phyloP scores from a whole-genome alignment of 64 coral and sea anemone genomes.

The Catalaphyllia jardinei region DNA sequence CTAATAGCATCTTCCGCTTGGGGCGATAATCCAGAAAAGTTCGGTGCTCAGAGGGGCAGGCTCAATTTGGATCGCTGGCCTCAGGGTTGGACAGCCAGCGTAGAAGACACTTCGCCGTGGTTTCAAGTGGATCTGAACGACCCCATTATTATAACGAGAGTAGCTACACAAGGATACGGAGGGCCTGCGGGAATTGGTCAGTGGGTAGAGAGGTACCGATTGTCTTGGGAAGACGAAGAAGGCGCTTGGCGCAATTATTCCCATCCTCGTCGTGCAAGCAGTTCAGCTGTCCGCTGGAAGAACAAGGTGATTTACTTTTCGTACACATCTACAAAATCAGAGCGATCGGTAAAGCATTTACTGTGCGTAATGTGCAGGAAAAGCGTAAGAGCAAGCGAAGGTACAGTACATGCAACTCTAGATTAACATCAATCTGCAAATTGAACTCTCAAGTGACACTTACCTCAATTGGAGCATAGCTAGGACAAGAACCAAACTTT shows the following conservation, averaged over 20 bases:
- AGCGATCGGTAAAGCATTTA: too few species aligned
- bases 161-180: slow-evolving; percentile 75
- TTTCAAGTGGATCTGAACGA: slow-evolving; percentile 49
- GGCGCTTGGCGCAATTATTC: slow-evolving; percentile 37
- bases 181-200: slow-evolving; percentile 24
- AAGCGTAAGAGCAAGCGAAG: too few species aligned
- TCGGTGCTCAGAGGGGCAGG: slow-evolving; percentile 45
- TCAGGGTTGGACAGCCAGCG: slow-evolving; percentile 62
- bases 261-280: background rate
- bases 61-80: slow-evolving; percentile 64
- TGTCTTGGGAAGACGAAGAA: slow-evolving; percentile 46
- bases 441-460: too few species aligned
- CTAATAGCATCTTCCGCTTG: slow-evolving; percentile 60
- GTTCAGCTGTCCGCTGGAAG: slow-evolving; percentile 19
- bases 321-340: too few species aligned
- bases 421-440: too few species aligned
- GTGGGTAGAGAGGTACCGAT: slow-evolving; percentile 62
- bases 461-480: too few species aligned
- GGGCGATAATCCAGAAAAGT: slow-evolving; percentile 21
- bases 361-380: too few species aligned
- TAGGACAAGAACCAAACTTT: too few species aligned
- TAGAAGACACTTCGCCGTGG: slow-evolving; percentile 51
- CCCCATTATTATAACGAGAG: slow-evolving; percentile 42
- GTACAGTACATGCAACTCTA: too few species aligned
- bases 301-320: slow-evolving; percentile 27